These are phyloP conservation scores for Phytoseiulus persimilis DNA, from an alignment of 2,888 invertebrate genomes.

Conservation along the genomic window DNA sequence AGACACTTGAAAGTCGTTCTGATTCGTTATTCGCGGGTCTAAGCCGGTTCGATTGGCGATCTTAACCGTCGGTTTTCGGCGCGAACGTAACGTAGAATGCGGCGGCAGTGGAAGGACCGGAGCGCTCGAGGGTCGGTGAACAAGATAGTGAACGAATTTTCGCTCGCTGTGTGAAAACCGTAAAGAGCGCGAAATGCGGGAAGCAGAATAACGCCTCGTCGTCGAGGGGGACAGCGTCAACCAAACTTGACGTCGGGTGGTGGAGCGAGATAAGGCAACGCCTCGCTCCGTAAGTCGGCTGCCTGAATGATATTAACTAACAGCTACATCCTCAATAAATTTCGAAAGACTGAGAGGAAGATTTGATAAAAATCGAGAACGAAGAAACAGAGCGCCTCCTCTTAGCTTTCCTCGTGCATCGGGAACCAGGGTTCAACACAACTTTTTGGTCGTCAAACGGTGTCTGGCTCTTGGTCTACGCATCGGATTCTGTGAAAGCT, in stretches of 20 bases:
- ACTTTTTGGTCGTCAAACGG: neutral
- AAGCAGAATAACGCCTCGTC: neutral
- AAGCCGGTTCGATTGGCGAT: neutral
- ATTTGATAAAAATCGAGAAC: neutral
- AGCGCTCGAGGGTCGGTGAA: neutral
- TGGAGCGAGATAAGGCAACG: neutral
- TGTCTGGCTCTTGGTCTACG: neutral
- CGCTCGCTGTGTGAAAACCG: neutral
- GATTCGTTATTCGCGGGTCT: neutral
- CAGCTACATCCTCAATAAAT: slow-evolving; percentile 5
- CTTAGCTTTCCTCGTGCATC: neutral
- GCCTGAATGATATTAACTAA: neutral
- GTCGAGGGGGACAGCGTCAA: neutral
- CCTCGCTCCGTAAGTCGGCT: neutral
- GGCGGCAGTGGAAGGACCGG: neutral
- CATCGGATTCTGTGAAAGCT: neutral
- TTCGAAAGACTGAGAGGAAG: neutral
- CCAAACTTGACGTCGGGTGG: neutral
- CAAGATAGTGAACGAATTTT: neutral
- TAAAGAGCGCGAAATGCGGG: neutral
- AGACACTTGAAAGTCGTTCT: neutral
- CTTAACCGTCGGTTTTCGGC: neutral
- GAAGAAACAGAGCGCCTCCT: no score
- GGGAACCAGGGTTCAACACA: neutral
- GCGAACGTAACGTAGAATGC: neutral